phyloP scores from a whole-genome alignment of 2,888 invertebrate species.

The Matsumyia berberina region DNA sequence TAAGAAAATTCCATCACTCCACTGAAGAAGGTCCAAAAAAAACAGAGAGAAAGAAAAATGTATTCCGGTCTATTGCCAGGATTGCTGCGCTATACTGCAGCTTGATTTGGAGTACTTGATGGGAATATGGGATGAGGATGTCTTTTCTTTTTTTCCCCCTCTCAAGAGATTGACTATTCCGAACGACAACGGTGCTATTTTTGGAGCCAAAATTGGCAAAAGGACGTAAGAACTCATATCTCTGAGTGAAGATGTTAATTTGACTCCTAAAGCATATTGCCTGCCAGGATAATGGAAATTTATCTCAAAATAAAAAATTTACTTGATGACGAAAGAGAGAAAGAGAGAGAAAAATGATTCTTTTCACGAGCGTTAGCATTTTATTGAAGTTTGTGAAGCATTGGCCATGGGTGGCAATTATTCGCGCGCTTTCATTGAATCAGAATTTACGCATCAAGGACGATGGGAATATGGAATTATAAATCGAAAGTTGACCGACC shows the following conservation, averaged over 20 bases:
- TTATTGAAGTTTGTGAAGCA: constrained; percentile 19
- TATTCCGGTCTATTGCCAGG: constrained; percentile 52
- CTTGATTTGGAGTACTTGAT: constrained; percentile 23
- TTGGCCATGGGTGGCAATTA: not conserved
- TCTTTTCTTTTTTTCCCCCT: constrained; percentile 6
- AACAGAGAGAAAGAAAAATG: constrained; percentile 10
- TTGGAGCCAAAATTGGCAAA: not conserved
- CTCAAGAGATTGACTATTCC: constrained; percentile 9
- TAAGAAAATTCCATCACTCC: constrained; percentile 48
- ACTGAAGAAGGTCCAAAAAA: not conserved
- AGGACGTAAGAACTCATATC: constrained; percentile 15
- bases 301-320: constrained; percentile 17
- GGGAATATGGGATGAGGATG: constrained; percentile 2
- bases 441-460: constrained; percentile 44
- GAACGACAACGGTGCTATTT: constrained; percentile 4
- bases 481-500: constrained; percentile 51
- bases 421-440: constrained; percentile 13
- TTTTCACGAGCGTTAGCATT: constrained; percentile 6
- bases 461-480: constrained; percentile 51
- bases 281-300: constrained; percentile 55
- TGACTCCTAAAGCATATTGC: constrained; percentile 55
- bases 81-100: not conserved
- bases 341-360: not conserved
- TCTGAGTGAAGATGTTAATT: constrained; percentile 65
- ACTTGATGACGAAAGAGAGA: not conserved